Evolutionary conservation across 1,140 invertebrate species (phyloP).

Genomic region (Thereuonema tuberculata): DNA sequence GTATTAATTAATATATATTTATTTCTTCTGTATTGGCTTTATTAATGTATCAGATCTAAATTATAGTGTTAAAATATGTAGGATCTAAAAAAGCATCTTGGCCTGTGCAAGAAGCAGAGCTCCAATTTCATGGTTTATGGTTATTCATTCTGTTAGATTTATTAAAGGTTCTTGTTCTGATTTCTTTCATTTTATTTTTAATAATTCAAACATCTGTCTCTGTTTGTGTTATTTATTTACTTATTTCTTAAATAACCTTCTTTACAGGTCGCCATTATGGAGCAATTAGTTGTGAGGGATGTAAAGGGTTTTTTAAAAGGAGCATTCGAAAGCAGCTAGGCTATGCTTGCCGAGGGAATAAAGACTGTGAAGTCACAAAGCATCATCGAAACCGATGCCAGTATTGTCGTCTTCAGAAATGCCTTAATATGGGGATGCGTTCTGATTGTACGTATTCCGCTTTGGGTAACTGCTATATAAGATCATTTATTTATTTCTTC

Average conservation of each 20-base stretch:
- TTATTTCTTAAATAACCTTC: too few species aligned
- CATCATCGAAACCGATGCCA: slow-evolving; percentile 94
- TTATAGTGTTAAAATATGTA: not conserved
- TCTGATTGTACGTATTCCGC: slow-evolving; percentile 95
- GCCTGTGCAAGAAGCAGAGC: too few species aligned
- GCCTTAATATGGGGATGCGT: slow-evolving; percentile 90
- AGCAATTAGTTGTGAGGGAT: slow-evolving; percentile 84
- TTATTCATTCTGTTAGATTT: too few species aligned
- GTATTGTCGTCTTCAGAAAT: slow-evolving; percentile 94
- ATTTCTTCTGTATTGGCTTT: not conserved
- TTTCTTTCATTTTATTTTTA: too few species aligned
- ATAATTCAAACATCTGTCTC: too few species aligned
- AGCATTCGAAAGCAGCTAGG: slow-evolving; percentile 88
- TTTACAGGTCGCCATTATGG: slow-evolving; percentile 72
- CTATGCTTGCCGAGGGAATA: slow-evolving; percentile 85
- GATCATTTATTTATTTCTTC: too few species aligned
- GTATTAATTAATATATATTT: slow-evolving; percentile 22
- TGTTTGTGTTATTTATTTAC: too few species aligned
- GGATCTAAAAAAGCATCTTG: not conserved
- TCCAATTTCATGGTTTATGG: too few species aligned
- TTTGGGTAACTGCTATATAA: too few species aligned
- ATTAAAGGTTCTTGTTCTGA: too few species aligned
- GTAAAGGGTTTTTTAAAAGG: slow-evolving; percentile 84
- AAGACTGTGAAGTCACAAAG: slow-evolving; percentile 94
- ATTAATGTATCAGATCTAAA: not conserved